Percentiles rank a stretch among this genome's conserved stretches.
phyloP scores from a whole-genome alignment of 2,888 invertebrate genomes.

The Boloria euphrosyne region DNA sequence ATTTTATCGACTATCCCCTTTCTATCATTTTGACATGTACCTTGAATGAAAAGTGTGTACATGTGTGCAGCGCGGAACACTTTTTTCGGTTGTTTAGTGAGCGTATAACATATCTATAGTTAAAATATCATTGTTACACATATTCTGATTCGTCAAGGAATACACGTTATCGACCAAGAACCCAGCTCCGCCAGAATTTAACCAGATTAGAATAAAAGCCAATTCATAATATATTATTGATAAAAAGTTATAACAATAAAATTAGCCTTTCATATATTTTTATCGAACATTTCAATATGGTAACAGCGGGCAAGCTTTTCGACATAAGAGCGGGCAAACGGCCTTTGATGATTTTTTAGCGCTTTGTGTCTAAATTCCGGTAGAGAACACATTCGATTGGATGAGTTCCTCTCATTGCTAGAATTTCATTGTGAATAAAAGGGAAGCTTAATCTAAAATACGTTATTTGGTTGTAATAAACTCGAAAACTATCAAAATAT shows the following conservation, averaged over 20 bases:
- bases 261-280: neutral
- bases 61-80: no score
- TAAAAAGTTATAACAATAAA: neutral
- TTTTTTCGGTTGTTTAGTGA: no score
- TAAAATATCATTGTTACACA: no score
- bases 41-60: no score
- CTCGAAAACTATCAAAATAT: constrained; percentile 5
- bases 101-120: no score
- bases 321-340: constrained; percentile 18
- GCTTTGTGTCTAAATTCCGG: constrained; percentile 34
- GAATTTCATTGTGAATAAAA: constrained; percentile 36
- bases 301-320: constrained; percentile 10
- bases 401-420: constrained; percentile 38
- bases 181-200: no score
- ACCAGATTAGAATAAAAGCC: no score
- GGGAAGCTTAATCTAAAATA: constrained; percentile 27
- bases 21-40: no score
- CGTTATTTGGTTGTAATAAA: constrained; percentile 17
- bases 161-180: no score
- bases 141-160: no score
- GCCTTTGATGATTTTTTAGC: constrained; percentile 31
- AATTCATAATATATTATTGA: neutral
- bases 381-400: constrained; percentile 43
- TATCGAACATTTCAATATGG: constrained; percentile 16
- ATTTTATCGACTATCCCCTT: no score